Evolutionary conservation across 1,140 invertebrate genomes (phyloP).

Genomic region (Diabrotica undecimpunctata): DNA sequence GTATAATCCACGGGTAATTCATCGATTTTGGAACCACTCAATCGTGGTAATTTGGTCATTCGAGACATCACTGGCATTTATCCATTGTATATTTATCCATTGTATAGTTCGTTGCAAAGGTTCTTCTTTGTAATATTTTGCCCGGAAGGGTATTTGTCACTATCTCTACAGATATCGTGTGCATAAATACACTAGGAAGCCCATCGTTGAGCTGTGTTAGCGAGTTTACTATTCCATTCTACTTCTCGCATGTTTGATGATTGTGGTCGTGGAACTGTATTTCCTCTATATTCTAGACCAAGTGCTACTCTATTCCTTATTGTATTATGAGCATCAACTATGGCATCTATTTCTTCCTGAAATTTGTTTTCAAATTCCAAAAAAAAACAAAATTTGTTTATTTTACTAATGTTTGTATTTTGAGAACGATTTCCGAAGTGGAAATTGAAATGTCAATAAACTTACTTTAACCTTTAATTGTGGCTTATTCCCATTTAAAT

Average conservation of each 20-base stretch:
- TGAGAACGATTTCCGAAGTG: too few species aligned
- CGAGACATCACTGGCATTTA: not conserved
- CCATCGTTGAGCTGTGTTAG: constrained; percentile 57
- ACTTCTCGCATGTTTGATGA: constrained; percentile 55
- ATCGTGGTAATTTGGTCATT: not conserved
- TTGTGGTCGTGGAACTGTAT: constrained; percentile 51
- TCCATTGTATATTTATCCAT: constrained; percentile 31
- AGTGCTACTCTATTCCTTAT: constrained; percentile 49
- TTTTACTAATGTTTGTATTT: too few species aligned
- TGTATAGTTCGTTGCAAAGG: constrained; percentile 38
- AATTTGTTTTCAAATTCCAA: too few species aligned
- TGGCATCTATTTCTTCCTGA: constrained; percentile 34
- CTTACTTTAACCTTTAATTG: too few species aligned
- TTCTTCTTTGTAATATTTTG: constrained; percentile 43
- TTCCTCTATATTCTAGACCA: constrained; percentile 49
- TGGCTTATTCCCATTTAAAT: too few species aligned
- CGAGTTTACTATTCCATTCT: constrained; percentile 61
- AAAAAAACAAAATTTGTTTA: too few species aligned
- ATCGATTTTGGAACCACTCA: too few species aligned
- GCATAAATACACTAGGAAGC: constrained; percentile 57
- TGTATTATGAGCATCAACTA: constrained; percentile 50
- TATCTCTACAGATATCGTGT: constrained; percentile 56
- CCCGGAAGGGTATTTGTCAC: constrained; percentile 43
- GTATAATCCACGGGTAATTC: too few species aligned
- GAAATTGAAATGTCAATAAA: too few species aligned